Percentiles rank a stretch among this genome's conserved stretches.
Conservation (phyloP, 1,140 invertebrate species). For the Hesperophylax magnus region DNA sequence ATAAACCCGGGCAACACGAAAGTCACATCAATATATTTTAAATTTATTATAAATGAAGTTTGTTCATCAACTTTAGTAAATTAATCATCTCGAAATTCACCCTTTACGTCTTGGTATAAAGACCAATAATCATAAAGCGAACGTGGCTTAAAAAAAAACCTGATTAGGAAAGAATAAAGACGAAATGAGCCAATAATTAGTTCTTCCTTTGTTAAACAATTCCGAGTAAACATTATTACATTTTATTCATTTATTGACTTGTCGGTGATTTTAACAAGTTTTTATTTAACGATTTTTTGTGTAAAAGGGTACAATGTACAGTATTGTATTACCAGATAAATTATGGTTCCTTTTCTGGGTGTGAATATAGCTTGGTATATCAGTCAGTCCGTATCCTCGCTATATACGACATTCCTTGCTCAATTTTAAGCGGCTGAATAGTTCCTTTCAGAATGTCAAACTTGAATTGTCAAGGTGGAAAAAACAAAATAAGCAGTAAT, state of each 20-base stretch:
- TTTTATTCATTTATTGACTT: not conserved
- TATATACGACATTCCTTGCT: too few relatives aligned
- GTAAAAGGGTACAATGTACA: not conserved
- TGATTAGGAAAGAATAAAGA: not conserved
- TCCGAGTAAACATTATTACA: slow-evolving; percentile 9
- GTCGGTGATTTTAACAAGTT: not conserved
- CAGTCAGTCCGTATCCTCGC: too few relatives aligned
- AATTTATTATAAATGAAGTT: not conserved
- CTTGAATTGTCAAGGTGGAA: too few relatives aligned
- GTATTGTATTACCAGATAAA: not conserved
- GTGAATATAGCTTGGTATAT: not conserved
- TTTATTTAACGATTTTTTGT: not conserved
- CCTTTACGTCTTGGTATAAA: not conserved
- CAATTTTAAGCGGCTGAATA: too few relatives aligned
- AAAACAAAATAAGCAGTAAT: too few relatives aligned
- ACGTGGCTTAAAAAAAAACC: not conserved
- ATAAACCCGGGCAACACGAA: too few relatives aligned
- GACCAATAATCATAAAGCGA: not conserved
- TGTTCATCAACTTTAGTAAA: not conserved
- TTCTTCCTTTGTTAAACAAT: not conserved
- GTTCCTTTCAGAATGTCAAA: too few relatives aligned
- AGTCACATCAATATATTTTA: not conserved
- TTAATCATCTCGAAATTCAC: not conserved
- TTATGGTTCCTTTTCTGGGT: not conserved
- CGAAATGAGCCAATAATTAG: not conserved